Evolutionary conservation across 2,797 vertebrate genomes (phyloP), one percentile per base, ranked within the genome.

Genomic region (Poecilia velifera): DNA sequence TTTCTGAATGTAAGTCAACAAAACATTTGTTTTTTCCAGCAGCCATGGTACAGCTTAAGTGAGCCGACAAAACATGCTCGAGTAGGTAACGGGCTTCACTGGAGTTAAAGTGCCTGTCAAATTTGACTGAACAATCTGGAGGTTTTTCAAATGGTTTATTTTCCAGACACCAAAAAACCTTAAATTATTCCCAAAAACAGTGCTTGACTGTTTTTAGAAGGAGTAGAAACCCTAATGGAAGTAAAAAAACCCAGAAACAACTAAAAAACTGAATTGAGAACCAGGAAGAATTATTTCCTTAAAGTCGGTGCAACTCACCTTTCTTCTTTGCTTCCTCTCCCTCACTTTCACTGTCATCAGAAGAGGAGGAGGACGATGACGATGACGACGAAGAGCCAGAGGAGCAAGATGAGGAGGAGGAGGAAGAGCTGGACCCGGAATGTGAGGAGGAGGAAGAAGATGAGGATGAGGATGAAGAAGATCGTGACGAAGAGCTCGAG

Each of bases 401-500:
- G 0, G 98, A 98, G 1, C 98, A 97, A 71, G 98, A 99, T n/a
- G 97, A 99, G 0, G 97, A 98, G 0, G 98, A 98, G 0, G 98
- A 99, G 0, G 98, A 98, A 0, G 98, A 99, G 0, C 97, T 98
- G 0, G 98, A 99, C 0, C 98, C 98, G 0, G 98, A 99, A 0
- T 97, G 98, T 0, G 98, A 97, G 7, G 97, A 97, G 86, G 97
- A 99, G 85, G 97, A 99, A 2, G 98, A 99, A 0, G 98, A 99
- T 4, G 98, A 99, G 2, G 98, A 98, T 0, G 95, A 96, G 34
- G 98, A 97, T 5, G 96, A 97, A 31, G 98, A 99, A 75, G 98
- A 98, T 74, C 97, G 98, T 1, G 98, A 98, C 12, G 98, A 98
- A 82, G 97, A 98, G 93, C 97, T 98, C 9, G 98, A 98, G 46